A percentile compares a stretch with the other conserved stretches of the same genome.
phyloP scores from a whole-genome alignment of 2,797 vertebrate species.

The Sarcoramphus papa region DNA sequence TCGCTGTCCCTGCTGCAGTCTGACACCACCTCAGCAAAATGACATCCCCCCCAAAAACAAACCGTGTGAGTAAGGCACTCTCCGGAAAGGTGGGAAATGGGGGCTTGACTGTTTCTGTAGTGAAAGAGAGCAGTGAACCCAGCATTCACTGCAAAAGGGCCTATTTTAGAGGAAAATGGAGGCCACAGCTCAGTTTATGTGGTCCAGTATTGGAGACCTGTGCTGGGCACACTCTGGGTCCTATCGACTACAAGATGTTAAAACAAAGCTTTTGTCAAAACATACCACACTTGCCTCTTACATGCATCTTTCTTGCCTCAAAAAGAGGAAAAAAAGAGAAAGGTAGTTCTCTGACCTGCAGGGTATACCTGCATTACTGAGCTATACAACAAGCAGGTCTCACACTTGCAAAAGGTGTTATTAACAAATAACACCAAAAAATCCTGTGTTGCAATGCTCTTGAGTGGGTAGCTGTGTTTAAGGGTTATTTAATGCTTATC shows the following conservation, averaged over 20 bases:
- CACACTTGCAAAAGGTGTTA: not conserved
- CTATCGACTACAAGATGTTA: not conserved
- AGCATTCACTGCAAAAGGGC: not conserved
- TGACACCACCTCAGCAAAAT: not conserved
- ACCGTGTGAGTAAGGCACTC: not conserved
- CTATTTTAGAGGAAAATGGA: not conserved
- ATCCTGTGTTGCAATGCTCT: not conserved
- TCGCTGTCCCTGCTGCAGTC: not conserved
- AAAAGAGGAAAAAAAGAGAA: not conserved
- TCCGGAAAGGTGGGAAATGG: not conserved
- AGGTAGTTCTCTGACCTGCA: not conserved
- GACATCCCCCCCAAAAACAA: not conserved
- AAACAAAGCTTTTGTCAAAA: not conserved
- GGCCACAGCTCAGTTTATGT: accelerated
- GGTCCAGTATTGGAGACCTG: not conserved
- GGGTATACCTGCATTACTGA: not conserved
- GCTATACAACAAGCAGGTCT: not conserved
- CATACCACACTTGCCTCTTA: not conserved
- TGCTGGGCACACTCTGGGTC: not conserved
- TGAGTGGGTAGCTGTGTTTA: not conserved
- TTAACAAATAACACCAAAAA: not conserved
- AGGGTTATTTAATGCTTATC: not conserved
- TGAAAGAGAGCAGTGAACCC: not conserved
- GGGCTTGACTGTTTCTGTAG: not conserved
- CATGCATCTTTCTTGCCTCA: not conserved